Base-by-base conservation (phyloP, 2,888 invertebrate genomes). In the Microplitis manilae region DNA sequence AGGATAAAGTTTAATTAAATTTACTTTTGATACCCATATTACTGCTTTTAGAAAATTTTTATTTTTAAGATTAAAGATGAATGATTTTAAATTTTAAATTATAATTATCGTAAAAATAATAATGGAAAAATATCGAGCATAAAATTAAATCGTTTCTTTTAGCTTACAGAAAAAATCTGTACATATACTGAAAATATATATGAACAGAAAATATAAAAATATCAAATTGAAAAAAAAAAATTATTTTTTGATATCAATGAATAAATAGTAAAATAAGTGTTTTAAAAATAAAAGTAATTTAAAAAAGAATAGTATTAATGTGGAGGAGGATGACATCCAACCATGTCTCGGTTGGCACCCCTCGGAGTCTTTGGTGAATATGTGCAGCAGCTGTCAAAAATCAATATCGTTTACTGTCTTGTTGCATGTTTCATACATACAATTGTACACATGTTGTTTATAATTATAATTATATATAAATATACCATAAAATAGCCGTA, bases 351-450 rank as follows among this genome's bases (percentile, higher is more conserved):
- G 60, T 62, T 61, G 13, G 30, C 38, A 65, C 65, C 20, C 65
- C 38, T 65, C 40, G 73, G 64, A 74, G 68, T 39, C 68, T 70
- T 70, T 68, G 68, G 73, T 75, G 62, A 68, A 76, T 59, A 60
- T 67, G 69, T 68, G 81, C 76, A 86, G 88, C 89, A 89, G 89
- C 89, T 89, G 89, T 89, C 88, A 87, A 88, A 89, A 89, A 89
- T 89, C 89, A 89, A 89, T 89, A 87, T 85, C 84, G 81, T 83
- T 83, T 84, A 82, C 81, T 73, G 75, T 68, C 73, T 60, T 68
- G 59, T 73, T 80, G 75, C 68, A 77, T 70, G 62, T 73, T 77
- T 68, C 73, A 39, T 73, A 68, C 67, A 70, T 76, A 71, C 70
- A 76, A 76, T 76, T 71, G 70, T 71, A 59, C 50, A 50, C 13